These are phyloP conservation scores for Thripadectes ignobilis DNA, from an alignment of 2,797 vertebrate genomes.

Conservation along the genomic window DNA sequence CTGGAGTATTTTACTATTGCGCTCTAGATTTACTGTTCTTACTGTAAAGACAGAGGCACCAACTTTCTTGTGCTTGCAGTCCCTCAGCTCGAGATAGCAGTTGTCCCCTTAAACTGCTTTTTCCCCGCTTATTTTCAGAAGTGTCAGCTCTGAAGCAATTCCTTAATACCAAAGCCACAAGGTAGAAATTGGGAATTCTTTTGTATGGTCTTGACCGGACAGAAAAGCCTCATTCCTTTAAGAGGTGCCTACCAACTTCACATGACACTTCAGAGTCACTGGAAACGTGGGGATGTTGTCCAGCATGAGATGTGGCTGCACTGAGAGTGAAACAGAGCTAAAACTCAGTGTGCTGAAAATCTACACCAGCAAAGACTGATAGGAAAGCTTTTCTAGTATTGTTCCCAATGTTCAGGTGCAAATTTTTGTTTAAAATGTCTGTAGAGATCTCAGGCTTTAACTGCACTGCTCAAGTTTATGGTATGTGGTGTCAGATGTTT, in stretches of 20 bases:
- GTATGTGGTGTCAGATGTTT: not conserved
- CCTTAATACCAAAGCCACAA: not conserved
- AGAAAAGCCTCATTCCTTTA: not conserved
- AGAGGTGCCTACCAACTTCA: not conserved
- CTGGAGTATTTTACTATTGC: not conserved
- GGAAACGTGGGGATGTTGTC: not conserved
- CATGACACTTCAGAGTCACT: not conserved
- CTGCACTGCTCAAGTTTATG: not conserved
- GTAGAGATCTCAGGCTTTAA: not conserved
- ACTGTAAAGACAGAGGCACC: not conserved
- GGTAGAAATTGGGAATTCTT: not conserved
- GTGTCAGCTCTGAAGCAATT: not conserved
- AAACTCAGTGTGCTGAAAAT: not conserved
- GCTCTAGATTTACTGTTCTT: not conserved
- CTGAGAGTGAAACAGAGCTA: not conserved
- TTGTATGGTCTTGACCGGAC: not conserved
- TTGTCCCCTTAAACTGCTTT: not conserved
- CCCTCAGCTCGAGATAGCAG: not conserved
- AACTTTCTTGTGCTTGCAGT: conserved; percentile 9
- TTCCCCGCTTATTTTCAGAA: not conserved
- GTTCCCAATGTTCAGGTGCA: not conserved
- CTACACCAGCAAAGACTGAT: fast-evolving
- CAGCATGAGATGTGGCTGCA: not conserved
- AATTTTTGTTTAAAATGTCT: not conserved
- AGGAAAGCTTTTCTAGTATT: not conserved